Conservation (phyloP, 2,797 vertebrate species). For the Spinus pinus region DNA sequence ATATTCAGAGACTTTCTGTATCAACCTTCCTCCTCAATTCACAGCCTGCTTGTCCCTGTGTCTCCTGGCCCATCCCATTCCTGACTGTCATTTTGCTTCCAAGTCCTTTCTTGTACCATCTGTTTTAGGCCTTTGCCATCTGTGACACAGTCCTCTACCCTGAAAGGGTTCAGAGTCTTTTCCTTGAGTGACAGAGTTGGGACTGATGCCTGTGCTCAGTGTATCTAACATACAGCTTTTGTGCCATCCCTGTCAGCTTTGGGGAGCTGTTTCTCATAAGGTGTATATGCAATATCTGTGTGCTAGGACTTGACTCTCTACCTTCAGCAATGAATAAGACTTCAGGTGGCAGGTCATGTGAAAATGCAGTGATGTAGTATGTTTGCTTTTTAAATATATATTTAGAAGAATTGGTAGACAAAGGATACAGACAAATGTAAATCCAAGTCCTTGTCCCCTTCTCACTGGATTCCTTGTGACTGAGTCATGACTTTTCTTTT, state of each 20-base stretch:
- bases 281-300: not conserved
- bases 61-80: not conserved
- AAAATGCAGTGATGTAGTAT: not conserved
- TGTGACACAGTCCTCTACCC: not conserved
- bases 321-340: not conserved
- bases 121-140: constrained; percentile 10
- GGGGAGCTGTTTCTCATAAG: not conserved
- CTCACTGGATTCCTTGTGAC: rapidly evolving
- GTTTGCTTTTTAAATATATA: not conserved
- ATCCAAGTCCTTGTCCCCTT: not conserved
- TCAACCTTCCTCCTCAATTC: not conserved
- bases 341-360: not conserved
- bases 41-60: not conserved
- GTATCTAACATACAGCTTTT: not conserved
- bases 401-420: not conserved
- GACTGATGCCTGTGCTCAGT: not conserved
- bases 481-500: not conserved
- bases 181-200: not conserved
- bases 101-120: not conserved
- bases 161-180: not conserved
- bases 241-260: not conserved
- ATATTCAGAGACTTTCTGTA: not conserved
- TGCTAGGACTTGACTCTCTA: not conserved
- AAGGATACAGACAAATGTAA: not conserved
- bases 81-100: not conserved